phyloP scores from a whole-genome alignment of 2,888 invertebrate species.

The Sceliomorpha sp. region DNA sequence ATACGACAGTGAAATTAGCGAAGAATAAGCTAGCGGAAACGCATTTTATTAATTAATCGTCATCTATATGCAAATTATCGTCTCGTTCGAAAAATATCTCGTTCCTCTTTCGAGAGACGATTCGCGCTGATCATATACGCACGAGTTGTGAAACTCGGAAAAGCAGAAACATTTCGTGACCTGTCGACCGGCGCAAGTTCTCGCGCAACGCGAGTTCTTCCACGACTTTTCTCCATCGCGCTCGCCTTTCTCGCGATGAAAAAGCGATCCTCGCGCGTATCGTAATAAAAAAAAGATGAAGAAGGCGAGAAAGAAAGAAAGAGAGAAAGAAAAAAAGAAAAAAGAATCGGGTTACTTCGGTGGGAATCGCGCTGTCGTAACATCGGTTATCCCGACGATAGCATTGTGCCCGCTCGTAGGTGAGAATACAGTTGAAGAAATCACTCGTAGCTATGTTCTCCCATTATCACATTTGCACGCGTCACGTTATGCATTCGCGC shows the following conservation, averaged over 20 bases:
- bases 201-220: constrained; percentile 43
- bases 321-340: no score
- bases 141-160: no score
- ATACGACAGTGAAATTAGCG: no score
- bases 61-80: no score
- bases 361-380: constrained; percentile 34
- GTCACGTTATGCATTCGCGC: constrained; percentile 23
- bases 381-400: constrained; percentile 29
- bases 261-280: constrained; percentile 28
- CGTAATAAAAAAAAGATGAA: no score
- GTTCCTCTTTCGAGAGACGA: no score
- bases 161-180: constrained; percentile 22
- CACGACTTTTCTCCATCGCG: constrained; percentile 37
- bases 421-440: constrained; percentile 27
- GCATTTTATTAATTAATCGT: no score
- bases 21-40: no score
- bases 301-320: no score
- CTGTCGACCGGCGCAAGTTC: constrained; percentile 38
- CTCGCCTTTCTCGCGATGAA: constrained; percentile 37
- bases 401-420: constrained; percentile 47
- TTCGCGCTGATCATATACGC: no score
- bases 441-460: constrained; percentile 17
- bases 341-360: constrained; percentile 37
- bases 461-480: constrained; percentile 45
- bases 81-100: no score